These are phyloP conservation scores for Tiliacea citrago DNA, from an alignment of 2,888 invertebrate species.

Conservation along the genomic window DNA sequence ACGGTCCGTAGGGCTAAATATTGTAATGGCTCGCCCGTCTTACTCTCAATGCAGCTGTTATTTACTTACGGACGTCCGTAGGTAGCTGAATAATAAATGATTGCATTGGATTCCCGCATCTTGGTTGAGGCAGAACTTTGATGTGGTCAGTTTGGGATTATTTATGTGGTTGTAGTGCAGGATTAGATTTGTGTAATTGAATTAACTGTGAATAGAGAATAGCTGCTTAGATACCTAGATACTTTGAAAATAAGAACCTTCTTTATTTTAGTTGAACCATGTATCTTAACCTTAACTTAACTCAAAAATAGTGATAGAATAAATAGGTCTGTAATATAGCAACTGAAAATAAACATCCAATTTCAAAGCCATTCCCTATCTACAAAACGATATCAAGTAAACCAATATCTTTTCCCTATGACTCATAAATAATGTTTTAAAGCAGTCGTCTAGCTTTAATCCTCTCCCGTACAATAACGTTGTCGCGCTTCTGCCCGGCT, in stretches of 20 bases:
- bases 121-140: constrained; percentile 33
- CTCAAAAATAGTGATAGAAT: neutral
- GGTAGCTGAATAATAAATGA: constrained; percentile 44
- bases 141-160: constrained; percentile 23
- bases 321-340: neutral
- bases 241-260: neutral
- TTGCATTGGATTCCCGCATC: constrained; percentile 25
- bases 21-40: constrained; percentile 43
- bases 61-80: constrained; percentile 36
- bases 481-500: constrained; percentile 56
- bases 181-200: constrained; percentile 14
- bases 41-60: constrained; percentile 40
- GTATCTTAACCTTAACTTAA: neutral
- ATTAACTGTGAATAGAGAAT: constrained; percentile 13
- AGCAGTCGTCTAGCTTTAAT: constrained; percentile 42
- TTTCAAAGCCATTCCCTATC: neutral
- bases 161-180: constrained; percentile 16
- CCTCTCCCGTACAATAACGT: constrained; percentile 58
- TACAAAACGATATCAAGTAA: neutral
- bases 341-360: neutral
- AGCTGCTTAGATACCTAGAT: neutral
- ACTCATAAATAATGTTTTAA: constrained; percentile 30
- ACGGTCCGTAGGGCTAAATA: constrained; percentile 52
- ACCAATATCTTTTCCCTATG: neutral
- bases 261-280: neutral